Percentiles rank a stretch among this genome's conserved stretches.
phyloP scores from a whole-genome alignment of 2,797 vertebrate genomes.

The Pitangus sulphuratus region DNA sequence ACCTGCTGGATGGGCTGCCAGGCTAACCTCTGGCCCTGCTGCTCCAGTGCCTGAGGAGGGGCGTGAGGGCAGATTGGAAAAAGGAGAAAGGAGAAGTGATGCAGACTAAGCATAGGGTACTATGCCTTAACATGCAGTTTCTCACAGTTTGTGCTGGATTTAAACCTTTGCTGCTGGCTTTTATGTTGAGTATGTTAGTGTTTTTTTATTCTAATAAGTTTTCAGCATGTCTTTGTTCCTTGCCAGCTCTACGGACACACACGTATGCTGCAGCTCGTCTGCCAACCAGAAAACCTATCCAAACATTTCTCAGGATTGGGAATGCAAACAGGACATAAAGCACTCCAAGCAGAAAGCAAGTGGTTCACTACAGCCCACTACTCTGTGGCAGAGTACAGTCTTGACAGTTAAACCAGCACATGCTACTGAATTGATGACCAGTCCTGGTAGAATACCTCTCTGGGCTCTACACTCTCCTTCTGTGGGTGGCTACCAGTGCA shows the following conservation, averaged over 20 bases:
- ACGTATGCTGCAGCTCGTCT: neutral
- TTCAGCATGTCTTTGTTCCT: neutral
- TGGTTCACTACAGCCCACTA: neutral
- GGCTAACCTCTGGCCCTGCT: neutral
- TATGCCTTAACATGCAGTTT: slow-evolving; percentile 20
- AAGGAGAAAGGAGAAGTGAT: neutral
- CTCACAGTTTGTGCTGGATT: slow-evolving; percentile 15
- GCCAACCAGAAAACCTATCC: neutral
- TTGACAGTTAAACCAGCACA: neutral
- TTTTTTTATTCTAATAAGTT: neutral
- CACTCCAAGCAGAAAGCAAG: neutral
- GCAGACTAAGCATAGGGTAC: neutral
- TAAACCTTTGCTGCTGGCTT: neutral
- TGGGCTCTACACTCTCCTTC: neutral
- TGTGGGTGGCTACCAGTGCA: neutral
- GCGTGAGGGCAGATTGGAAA: fast-evolving
- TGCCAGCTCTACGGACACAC: neutral
- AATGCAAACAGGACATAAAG: neutral
- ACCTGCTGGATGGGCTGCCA: neutral
- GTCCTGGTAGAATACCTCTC: neutral
- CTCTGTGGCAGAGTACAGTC: neutral
- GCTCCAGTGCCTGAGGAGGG: neutral
- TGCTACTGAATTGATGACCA: neutral
- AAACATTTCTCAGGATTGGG: neutral
- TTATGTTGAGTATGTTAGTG: neutral